Evolutionary conservation across 2,113 vertebrate species (phyloP), one percentile per base, ranked within the genome.

Genomic region (Chinchilla lanigera): DNA sequence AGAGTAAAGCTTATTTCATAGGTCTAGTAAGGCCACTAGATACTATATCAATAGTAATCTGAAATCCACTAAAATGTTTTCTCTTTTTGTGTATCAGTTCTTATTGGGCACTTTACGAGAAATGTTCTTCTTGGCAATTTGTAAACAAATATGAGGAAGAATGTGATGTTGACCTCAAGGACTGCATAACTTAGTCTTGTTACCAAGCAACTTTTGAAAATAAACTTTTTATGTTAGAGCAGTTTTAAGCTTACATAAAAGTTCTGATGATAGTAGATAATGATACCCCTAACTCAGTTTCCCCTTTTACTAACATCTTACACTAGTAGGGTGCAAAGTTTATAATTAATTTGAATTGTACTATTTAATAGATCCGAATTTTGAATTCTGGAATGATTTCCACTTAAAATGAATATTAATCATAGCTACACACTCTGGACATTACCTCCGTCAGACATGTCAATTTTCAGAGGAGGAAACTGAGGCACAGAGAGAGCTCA

Each of bases 331-430:
- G 47, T 77, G 5, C 4, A n/a, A 89, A 16, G 80, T 90, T 75
- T 90, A 60, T 19, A 65, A 52, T 58, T 24, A 30, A 19, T 77
- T 87, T 94, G 50, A 96, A 82, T 90, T 50, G 30, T 67, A 28
- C 22, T 35, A 93, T 3, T 81, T 63, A 82, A 54, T 33, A 90
- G 47, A 16, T 50, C 20, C 82, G 75, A 77, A 75, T 90, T 81
- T 90, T 90, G 56, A 60, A 78, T 63, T 54, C 44, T 94, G 44
- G 33, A 58, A 26, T 67, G 60, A 63, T 81, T 96, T 89, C 71
- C 17, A 71, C 35, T 96, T 89, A 94, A 90, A 80, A 78, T 17
- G 6, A 86, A 50, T 60, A 73, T 63, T 19, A 65, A 47, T 65
- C 20, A 22, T 65, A 33, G 19, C 30, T 47, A 77, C 17, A 5